Evolutionary conservation across 2,888 invertebrate species (phyloP).

Genomic region (Orthosia gothica): DNA sequence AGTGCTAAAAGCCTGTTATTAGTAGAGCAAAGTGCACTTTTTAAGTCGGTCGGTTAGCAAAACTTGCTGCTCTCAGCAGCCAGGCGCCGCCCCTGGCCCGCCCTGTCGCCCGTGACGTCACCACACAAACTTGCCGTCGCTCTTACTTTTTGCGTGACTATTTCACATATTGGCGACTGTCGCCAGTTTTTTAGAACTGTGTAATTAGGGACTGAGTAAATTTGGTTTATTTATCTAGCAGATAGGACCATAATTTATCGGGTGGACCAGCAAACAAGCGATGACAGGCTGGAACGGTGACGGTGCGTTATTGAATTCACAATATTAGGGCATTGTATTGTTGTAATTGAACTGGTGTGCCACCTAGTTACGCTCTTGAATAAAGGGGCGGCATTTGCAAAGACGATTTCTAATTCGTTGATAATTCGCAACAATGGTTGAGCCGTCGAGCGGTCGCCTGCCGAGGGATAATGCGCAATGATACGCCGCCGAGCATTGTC

Average conservation of each 20-base stretch:
- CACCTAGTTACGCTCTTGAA: conserved; percentile 89
- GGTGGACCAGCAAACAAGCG: conserved; percentile 71
- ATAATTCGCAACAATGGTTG: conserved; percentile 87
- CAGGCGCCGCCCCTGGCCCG: conserved; percentile 88
- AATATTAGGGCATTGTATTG: conserved; percentile 67
- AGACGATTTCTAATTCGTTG: conserved; percentile 87
- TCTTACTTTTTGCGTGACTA: conserved; percentile 86
- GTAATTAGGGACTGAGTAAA: conserved; percentile 87
- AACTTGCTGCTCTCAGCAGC: conserved; percentile 73
- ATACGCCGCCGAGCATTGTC: conserved; percentile 86
- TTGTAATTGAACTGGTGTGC: conserved; percentile 79
- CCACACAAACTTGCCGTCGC: conserved; percentile 81
- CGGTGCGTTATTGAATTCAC: conserved; percentile 65
- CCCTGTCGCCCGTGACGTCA: conserved; percentile 91
- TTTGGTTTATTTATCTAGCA: conserved; percentile 84
- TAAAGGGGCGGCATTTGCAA: conserved; percentile 80
- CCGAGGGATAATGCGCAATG: conserved; percentile 88
- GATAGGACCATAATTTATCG: conserved; percentile 77
- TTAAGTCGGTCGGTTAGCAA: conserved; percentile 78
- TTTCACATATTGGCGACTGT: conserved; percentile 89
- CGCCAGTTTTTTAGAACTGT: conserved; percentile 88
- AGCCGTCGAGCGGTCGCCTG: conserved; percentile 80
- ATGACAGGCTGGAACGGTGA: conserved; percentile 71
- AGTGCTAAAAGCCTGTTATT: conserved; percentile 89
- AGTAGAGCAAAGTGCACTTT: conserved; percentile 83